Evolutionary conservation across 2,113 vertebrate genomes (phyloP).

Genomic region (Centropus unirufus): DNA sequence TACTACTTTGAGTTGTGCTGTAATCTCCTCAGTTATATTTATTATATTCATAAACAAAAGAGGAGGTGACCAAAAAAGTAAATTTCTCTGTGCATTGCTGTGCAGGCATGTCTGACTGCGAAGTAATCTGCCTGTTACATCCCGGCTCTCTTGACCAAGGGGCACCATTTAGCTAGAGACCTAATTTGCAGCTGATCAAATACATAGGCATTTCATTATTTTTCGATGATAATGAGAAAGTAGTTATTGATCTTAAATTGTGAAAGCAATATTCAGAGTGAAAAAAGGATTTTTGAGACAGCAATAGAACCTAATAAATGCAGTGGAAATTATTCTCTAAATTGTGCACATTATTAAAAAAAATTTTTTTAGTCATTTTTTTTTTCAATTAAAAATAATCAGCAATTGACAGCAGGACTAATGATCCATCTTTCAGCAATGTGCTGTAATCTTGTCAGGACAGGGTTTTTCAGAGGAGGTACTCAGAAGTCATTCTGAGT

Average conservation of each 20-base stretch:
- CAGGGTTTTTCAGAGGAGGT: not conserved
- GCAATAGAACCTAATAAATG: not conserved
- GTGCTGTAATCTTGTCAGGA: not conserved
- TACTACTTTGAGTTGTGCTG: not conserved
- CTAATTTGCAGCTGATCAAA: constrained; percentile 27
- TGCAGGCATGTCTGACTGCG: not conserved
- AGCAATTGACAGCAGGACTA: not conserved
- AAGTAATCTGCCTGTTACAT: not conserved
- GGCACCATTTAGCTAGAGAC: not conserved
- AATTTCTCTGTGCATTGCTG: not conserved
- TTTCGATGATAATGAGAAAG: constrained; percentile 5
- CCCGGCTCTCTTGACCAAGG: not conserved
- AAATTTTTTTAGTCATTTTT: not conserved
- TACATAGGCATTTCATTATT: not conserved
- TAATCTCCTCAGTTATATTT: not conserved
- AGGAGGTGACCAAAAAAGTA: not conserved
- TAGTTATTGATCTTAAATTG: constrained; percentile 9
- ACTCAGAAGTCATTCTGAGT: not conserved
- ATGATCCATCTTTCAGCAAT: not conserved
- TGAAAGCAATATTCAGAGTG: not conserved
- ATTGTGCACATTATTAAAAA: not conserved
- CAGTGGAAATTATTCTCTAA: not conserved
- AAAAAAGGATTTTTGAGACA: not conserved
- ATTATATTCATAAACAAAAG: not conserved
- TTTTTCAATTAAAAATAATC: not conserved